A percentile compares a stretch with the other conserved stretches of the same genome.
Evolutionary conservation across 1,140 invertebrate species (phyloP).

Genomic region (Bacillus rossius): DNA sequence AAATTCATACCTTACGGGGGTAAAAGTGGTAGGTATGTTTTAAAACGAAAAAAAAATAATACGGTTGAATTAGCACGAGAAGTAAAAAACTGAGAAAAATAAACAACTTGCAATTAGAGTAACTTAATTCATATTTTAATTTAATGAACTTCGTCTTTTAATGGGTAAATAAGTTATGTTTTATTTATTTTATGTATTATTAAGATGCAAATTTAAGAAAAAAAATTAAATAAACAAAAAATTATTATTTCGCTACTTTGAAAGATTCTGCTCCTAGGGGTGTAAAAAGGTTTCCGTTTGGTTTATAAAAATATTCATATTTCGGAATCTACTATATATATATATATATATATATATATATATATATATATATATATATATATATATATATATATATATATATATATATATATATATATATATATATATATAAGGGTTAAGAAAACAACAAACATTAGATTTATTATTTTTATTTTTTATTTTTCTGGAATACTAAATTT

Average conservation of each 20-base stretch:
- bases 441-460: neutral
- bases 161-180: neutral
- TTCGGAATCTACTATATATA: neutral
- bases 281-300: too few relatives aligned
- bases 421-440: slow-evolving; percentile 3
- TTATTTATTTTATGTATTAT: neutral
- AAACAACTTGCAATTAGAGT: too few relatives aligned
- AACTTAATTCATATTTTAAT: too few relatives aligned
- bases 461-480: too few relatives aligned
- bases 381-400: slow-evolving; percentile 6
- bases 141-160: too few relatives aligned
- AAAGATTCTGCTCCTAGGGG: neutral
- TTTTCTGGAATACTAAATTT: too few relatives aligned
- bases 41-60: too few relatives aligned
- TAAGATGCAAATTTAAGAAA: neutral
- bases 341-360: slow-evolving; percentile 6
- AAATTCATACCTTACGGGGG: too few relatives aligned
- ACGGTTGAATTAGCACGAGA: too few relatives aligned
- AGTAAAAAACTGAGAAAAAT: too few relatives aligned
- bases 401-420: slow-evolving; percentile 4
- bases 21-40: too few relatives aligned
- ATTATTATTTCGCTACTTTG: neutral
- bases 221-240: neutral
- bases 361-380: slow-evolving; percentile 3
- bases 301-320: too few relatives aligned